Conservation (phyloP, 2,888 invertebrate species). For the Dorcus hopei region DNA sequence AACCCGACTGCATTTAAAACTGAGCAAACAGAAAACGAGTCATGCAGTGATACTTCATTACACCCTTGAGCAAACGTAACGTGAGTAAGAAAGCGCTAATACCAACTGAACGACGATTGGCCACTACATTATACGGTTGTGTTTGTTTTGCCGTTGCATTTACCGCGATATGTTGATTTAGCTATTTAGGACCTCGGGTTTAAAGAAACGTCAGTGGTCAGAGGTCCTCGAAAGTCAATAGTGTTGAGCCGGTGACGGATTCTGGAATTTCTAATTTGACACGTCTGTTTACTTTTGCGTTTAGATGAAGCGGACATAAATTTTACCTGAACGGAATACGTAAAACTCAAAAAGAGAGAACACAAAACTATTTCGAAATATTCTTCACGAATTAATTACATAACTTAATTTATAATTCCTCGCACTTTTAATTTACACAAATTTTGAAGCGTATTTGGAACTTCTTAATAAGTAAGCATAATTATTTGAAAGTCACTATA, state of each 20-base stretch:
- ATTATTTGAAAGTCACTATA: too few relatives aligned
- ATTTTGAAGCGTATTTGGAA: too few relatives aligned
- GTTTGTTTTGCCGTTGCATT: slow-evolving; percentile 3
- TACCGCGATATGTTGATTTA: slow-evolving; percentile 21
- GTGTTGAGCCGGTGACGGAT: slow-evolving; percentile 8
- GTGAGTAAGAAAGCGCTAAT: slow-evolving; percentile 8
- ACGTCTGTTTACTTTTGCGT: slow-evolving; percentile 19
- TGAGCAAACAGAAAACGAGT: too few relatives aligned
- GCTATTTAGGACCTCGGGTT: slow-evolving; percentile 24
- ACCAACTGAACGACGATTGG: slow-evolving; percentile 7
- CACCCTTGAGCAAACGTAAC: too few relatives aligned
- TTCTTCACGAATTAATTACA: too few relatives aligned
- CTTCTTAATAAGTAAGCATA: too few relatives aligned
- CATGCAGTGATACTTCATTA: too few relatives aligned
- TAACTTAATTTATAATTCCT: too few relatives aligned
- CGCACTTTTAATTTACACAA: too few relatives aligned
- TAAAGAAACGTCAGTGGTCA: slow-evolving; percentile 24
- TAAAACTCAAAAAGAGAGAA: too few relatives aligned
- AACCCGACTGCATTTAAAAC: too few relatives aligned
- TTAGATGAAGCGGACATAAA: slow-evolving; percentile 11
- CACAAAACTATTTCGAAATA: too few relatives aligned
- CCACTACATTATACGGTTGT: background rate
- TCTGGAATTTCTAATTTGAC: slow-evolving; percentile 19
- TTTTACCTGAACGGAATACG: slow-evolving; percentile 9
- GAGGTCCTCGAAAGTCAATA: slow-evolving; percentile 12